These are phyloP conservation scores for Parazoanthus atlanticus DNA, from an alignment of 92 coral and sea anemone species.

Conservation along the genomic window DNA sequence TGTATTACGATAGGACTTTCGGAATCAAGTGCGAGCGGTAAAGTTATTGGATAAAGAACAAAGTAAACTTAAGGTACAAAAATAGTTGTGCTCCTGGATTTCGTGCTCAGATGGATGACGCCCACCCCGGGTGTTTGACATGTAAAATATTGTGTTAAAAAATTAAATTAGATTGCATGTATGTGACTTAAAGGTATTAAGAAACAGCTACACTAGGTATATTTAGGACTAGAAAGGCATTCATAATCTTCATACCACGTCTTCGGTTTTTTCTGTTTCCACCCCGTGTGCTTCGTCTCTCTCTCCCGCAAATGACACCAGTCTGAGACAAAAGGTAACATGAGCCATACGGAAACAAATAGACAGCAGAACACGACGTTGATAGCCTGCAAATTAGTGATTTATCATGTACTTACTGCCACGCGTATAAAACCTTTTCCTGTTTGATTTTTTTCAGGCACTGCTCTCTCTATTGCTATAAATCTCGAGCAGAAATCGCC, in stretches of 20 bases:
- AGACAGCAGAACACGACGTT: background rate
- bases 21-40: background rate
- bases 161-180: background rate
- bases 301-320: background rate
- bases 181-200: background rate
- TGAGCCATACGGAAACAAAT: background rate
- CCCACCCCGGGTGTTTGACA: too few species aligned
- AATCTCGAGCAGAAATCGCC: conserved; percentile 7
- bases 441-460: background rate
- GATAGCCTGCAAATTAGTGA: background rate
- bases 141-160: too few species aligned
- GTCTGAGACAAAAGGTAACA: conserved; percentile 15
- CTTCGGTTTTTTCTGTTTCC: conserved; percentile 68
- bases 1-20: background rate
- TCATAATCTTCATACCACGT: conserved; percentile 48
- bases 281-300: conserved; percentile 35
- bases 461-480: too few species aligned
- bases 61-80: background rate
- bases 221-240: background rate
- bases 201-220: background rate
- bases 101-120: too few species aligned
- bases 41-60: background rate
- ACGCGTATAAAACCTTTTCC: background rate
- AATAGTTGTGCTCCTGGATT: background rate
- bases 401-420: background rate